These are phyloP conservation scores for Sturnus vulgaris DNA, from an alignment of 2,113 vertebrate species.

Conservation along the genomic window DNA sequence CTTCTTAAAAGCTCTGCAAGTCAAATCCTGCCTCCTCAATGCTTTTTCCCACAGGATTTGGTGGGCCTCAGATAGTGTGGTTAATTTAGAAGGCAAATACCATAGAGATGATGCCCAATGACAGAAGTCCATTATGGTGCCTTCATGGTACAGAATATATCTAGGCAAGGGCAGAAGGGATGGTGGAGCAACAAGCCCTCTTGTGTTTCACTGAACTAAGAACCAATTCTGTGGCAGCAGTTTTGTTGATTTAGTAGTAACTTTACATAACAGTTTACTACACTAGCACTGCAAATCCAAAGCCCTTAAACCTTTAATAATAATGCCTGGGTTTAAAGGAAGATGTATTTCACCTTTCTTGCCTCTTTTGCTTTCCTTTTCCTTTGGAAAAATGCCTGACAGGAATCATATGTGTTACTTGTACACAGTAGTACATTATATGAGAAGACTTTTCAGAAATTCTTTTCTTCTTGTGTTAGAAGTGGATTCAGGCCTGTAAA, in stretches of 20 bases:
- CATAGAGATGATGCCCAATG: background rate
- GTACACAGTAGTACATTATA: background rate
- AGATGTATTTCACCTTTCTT: background rate
- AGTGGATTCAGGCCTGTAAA: background rate
- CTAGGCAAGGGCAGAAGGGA: background rate
- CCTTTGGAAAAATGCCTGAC: background rate
- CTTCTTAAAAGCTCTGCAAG: background rate
- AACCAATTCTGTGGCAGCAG: conserved; percentile 3
- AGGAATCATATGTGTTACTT: background rate
- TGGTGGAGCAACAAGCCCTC: background rate
- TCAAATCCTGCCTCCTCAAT: background rate
- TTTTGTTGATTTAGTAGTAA: background rate
- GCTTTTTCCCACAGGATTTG: background rate
- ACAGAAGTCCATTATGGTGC: background rate
- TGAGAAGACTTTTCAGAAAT: background rate
- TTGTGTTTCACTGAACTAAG: background rate
- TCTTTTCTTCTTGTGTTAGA: background rate
- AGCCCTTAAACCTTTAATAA: background rate
- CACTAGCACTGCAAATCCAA: background rate
- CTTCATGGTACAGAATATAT: background rate
- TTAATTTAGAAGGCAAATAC: background rate
- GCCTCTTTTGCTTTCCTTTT: background rate
- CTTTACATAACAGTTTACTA: background rate
- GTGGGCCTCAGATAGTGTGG: background rate
- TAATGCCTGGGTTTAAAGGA: background rate